Percentiles rank a stretch among this genome's conserved stretches.
Conservation (phyloP, 2,113 vertebrate species). For the Eurystomus gularis region DNA sequence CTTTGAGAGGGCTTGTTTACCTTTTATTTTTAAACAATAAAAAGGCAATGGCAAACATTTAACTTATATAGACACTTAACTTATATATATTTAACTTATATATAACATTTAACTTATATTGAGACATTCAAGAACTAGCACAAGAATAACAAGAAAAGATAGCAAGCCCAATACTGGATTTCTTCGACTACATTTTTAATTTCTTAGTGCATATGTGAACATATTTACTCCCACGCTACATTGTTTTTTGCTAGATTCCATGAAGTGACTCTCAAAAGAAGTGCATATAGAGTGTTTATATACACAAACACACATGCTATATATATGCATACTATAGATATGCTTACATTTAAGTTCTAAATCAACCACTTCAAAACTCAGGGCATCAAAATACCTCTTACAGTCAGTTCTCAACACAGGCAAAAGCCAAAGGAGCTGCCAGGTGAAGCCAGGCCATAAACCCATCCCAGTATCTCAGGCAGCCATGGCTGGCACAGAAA, state of each 20-base stretch:
- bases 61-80: too few species aligned
- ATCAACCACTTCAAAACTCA: not conserved
- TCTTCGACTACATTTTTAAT: not conserved
- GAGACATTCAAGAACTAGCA: not conserved
- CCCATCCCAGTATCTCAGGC: not conserved
- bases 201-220: not conserved
- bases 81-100: too few species aligned
- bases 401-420: not conserved
- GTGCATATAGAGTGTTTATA: not conserved
- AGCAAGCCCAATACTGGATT: not conserved
- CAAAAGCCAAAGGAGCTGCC: not conserved
- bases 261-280: not conserved
- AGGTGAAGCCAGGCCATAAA: not conserved
- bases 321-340: not conserved
- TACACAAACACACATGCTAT: not conserved
- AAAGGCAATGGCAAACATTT: not conserved
- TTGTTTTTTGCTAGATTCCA: not conserved
- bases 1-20: not conserved
- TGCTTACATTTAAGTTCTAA: not conserved
- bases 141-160: not conserved
- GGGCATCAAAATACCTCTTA: not conserved
- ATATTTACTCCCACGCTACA: not conserved
- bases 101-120: too few species aligned
- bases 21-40: not conserved
- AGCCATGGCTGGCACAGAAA: not conserved